Base-by-base conservation (phyloP, 2,113 vertebrate genomes). In the Hypanus sabinus region DNA sequence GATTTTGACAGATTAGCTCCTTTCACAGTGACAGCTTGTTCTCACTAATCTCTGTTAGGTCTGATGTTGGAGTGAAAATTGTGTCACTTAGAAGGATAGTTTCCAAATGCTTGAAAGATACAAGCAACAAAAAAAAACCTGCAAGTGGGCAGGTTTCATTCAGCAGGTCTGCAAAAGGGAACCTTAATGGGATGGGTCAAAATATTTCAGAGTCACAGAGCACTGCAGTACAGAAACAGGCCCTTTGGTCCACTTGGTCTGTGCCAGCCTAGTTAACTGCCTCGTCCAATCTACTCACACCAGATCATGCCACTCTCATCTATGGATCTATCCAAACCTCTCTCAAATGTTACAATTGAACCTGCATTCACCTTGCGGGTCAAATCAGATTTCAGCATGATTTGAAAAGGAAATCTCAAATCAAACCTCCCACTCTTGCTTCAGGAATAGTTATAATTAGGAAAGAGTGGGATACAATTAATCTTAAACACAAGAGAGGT, bases 21-120 rank as follows among this genome's bases (percentile, higher is more conserved):
- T 27, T 71, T 73, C 91, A 93, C 68, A 55, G 46, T 38, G 22
- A 93, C 20, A 20, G 70, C 90, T 93, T 12, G 36, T 75, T 75
- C 91, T 55, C 22, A 55, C 68, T 93, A 75, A 93, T 93, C 91
- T 73, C 22, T 55, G 71, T 46, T 46, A 93, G 68, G 30, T 38
- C 55, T 71, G 68, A 73, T 73, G 68, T 46, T 75, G 65, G 91
- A 46, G 68, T 27, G 90, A 18, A 71, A 33, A 92, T 92, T 92
- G 91, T 46, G 70, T 93, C 71, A 75, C 36, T 73, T 93, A 36
- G 71, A 93, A 36, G 46, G 91, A 93, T 75, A 46, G 70, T 9
- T 73, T 93, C 91, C 91, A 33, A 7, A 46, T 92, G 90, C 70
- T 33, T 71, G 68, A 70, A 93, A 14, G 65, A 10, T 93, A 70